Base-by-base conservation (phyloP, 2,888 invertebrate species). In the Apamea anceps region DNA sequence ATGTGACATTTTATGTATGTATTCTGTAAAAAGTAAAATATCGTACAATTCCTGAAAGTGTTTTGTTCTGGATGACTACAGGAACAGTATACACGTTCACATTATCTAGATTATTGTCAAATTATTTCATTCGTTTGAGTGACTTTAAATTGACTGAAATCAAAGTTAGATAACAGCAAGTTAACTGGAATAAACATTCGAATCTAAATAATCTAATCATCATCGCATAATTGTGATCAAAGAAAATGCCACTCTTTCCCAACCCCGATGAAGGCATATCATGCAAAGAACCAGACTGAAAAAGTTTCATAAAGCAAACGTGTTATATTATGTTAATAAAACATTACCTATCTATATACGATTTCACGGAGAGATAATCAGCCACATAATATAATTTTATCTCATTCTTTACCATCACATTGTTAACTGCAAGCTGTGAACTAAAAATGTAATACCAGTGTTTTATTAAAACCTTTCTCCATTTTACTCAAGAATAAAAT, bases 381-480 rank as follows among this genome's bases (percentile, higher is more conserved):
- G n/a, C 18, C 21, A 68, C 2, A 21, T 68, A 3, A 28, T 42
- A 68, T 3, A 6, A 28, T 45, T 45, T 68, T 0, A 28, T 48
- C 13, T 28, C 7, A 63, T 12, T 63, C 21, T 5, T 42, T n/a
- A 2, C 28, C n/a, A 25, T 13, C 18, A 42, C 60, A 60, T 18
- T 75, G 42, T 28, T 54, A 62, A 75, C 12, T 42, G 18, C 28
- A 63, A 62, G 42, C 60, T 18, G 8, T 72, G 62, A 72, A 68
- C 71, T 72, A 67, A n/a, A 67, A 72, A n/a, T n/a, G 6, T 28
- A 15, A 57, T 72, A 63, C 2, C 15, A 57, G n/a, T 65, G 42
- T 73, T 84, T 79, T 63, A 75, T 71, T 66, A 60, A 83, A 78
- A 63, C 12, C 15, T 32, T 57, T 57, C 25, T 57, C 45, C 12